Percentiles rank a stretch among this genome's conserved stretches.
Conservation (phyloP, 2,113 vertebrate species). For the Coptodon rendalli region DNA sequence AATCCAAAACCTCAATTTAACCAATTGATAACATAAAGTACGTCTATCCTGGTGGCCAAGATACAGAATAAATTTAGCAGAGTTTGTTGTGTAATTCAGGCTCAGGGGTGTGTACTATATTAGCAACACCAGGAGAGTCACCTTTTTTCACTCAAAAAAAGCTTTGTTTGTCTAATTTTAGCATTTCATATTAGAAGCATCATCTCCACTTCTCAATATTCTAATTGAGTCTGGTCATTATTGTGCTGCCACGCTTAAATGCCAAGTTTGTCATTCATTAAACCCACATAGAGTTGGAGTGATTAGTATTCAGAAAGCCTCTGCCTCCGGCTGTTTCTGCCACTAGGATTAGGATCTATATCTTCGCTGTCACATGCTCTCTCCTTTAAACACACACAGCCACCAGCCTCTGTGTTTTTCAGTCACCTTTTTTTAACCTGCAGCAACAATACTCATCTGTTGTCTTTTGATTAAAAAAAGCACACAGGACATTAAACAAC, state of each 20-base stretch:
- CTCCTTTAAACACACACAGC: neutral
- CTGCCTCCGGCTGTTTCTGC: neutral
- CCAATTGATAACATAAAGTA: neutral
- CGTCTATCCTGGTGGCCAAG: neutral
- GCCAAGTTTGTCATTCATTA: constrained; percentile 26
- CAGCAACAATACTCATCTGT: neutral
- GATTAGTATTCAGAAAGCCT: constrained; percentile 20
- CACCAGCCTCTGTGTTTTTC: neutral
- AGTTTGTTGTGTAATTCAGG: neutral
- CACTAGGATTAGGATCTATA: constrained; percentile 19
- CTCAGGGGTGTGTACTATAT: neutral
- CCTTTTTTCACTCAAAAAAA: neutral
- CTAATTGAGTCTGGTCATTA: neutral
- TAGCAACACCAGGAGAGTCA: neutral
- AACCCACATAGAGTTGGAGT: neutral
- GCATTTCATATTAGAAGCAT: neutral
- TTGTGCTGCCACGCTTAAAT: constrained; percentile 18
- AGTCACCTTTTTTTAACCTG: neutral
- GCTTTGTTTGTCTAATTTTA: neutral
- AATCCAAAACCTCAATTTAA: constrained; percentile 24
- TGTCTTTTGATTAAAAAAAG: neutral
- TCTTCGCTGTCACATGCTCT: neutral
- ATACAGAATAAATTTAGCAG: neutral
- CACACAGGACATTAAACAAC: neutral
- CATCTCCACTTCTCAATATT: neutral